Percentiles rank a stretch among this genome's conserved stretches.
Evolutionary conservation across 2,113 vertebrate genomes (phyloP).

Genomic region (Zingel zingel): DNA sequence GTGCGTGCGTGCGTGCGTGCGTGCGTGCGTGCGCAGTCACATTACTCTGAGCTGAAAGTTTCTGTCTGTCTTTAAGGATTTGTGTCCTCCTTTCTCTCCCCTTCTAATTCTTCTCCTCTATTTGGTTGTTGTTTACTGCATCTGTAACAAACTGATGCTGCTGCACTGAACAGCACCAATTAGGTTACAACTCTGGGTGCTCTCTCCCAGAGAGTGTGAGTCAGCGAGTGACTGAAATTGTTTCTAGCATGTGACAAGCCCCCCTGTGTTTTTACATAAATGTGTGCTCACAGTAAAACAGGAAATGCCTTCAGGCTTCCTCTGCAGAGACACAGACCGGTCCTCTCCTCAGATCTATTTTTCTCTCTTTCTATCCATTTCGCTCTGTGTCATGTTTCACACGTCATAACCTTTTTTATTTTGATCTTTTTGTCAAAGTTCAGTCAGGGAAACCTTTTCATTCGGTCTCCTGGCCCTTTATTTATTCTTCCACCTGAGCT

Average conservation of each 20-base stretch:
- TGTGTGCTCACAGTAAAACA: constrained; percentile 26
- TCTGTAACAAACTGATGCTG: constrained; percentile 7
- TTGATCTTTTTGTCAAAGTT: not conserved
- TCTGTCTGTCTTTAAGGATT: not conserved
- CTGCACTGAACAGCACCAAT: not conserved
- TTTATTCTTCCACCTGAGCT: not conserved
- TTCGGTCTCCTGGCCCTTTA: not conserved
- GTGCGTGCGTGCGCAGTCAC: not conserved
- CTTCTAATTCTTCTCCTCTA: not conserved
- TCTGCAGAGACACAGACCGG: not conserved
- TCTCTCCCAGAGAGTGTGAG: constrained; percentile 17
- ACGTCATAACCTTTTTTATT: not conserved
- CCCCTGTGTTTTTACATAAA: constrained; percentile 5
- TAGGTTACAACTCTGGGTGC: not conserved
- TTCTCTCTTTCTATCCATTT: not conserved
- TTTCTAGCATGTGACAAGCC: constrained; percentile 4
- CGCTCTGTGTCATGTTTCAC: not conserved
- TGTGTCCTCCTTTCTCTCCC: constrained; percentile 8
- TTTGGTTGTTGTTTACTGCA: not conserved
- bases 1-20: not conserved
- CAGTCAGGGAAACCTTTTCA: not conserved
- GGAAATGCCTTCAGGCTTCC: constrained; percentile 22
- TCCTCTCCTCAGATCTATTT: not conserved
- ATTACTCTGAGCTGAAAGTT: not conserved
- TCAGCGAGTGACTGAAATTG: constrained; percentile 23